These are phyloP conservation scores for Enteromius paludinosus DNA, from an alignment of 2,797 vertebrate species.

Conservation along the genomic window DNA sequence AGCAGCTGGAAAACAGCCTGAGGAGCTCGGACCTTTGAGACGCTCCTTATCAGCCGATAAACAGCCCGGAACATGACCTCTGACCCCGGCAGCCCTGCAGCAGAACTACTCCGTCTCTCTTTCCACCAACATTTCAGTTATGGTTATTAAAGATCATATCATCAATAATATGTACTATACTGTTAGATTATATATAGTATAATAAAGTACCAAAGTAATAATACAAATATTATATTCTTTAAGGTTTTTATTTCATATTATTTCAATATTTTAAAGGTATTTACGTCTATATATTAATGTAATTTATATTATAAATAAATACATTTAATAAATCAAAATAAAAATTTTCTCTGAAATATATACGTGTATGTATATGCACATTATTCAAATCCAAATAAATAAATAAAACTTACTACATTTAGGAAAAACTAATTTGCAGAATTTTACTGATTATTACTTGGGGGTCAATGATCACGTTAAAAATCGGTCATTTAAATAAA, in stretches of 20 bases:
- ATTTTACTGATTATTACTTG: neutral
- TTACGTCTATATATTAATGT: too few relatives aligned
- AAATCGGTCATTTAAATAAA: neutral
- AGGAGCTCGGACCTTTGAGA: slow-evolving; percentile 65
- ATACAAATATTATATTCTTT: too few relatives aligned
- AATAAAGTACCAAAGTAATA: too few relatives aligned
- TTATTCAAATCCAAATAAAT: neutral
- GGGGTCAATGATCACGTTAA: neutral
- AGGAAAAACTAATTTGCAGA: neutral
- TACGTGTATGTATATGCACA: too few relatives aligned
- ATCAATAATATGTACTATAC: too few relatives aligned
- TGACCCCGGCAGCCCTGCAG: neutral
- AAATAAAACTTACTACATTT: neutral
- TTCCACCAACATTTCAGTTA: neutral
- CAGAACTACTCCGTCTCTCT: neutral
- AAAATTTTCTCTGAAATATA: too few relatives aligned
- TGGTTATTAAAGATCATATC: too few relatives aligned
- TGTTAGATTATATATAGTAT: too few relatives aligned
- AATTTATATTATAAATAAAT: too few relatives aligned
- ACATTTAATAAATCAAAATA: too few relatives aligned
- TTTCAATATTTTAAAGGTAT: too few relatives aligned
- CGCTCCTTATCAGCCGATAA: slow-evolving; percentile 60
- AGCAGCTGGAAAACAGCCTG: slow-evolving; percentile 23
- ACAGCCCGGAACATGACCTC: slow-evolving; percentile 11
- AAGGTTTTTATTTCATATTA: too few relatives aligned